These are phyloP conservation scores for Trichoplusia ni DNA, from an alignment of 1,140 invertebrate species.

Conservation along the genomic window DNA sequence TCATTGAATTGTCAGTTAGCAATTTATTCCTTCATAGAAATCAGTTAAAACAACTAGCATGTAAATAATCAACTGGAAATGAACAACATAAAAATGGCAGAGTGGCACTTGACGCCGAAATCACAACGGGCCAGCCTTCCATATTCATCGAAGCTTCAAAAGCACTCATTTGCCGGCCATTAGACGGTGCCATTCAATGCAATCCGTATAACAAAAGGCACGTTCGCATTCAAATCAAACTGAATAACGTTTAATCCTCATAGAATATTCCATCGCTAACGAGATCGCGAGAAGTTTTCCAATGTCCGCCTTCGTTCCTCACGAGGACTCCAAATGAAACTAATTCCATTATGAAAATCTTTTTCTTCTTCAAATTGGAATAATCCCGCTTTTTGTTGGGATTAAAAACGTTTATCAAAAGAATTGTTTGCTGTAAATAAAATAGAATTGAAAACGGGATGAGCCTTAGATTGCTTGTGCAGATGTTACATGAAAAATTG, in stretches of 20 bases:
- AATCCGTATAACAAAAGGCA: conserved; percentile 28
- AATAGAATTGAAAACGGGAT: conserved; percentile 27
- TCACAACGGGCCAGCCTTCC: conserved; percentile 4
- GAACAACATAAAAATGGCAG: conserved; percentile 9
- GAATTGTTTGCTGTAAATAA: conserved; percentile 39
- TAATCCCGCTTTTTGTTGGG: conserved; percentile 39
- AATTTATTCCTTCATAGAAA: too few species aligned
- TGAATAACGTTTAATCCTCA: conserved; percentile 36
- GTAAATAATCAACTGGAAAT: too few species aligned
- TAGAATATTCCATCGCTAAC: conserved; percentile 41
- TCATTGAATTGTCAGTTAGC: too few species aligned
- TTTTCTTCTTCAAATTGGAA: conserved; percentile 35
- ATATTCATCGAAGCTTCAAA: conserved; percentile 13
- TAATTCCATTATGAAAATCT: conserved; percentile 44
- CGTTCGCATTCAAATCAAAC: conserved; percentile 25
- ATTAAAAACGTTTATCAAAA: conserved; percentile 45
- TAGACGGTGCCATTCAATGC: conserved; percentile 23
- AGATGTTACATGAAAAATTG: conserved; percentile 31
- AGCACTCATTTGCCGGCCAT: conserved; percentile 27
- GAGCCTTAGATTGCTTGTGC: conserved; percentile 16
- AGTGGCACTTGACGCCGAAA: not conserved
- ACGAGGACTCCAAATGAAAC: conserved; percentile 28
- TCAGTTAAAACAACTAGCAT: too few species aligned
- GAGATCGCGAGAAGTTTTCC: conserved; percentile 36
- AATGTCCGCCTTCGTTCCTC: conserved; percentile 29